Conservation (phyloP, 2,797 vertebrate species). For the Sebastes hopkinsi region DNA sequence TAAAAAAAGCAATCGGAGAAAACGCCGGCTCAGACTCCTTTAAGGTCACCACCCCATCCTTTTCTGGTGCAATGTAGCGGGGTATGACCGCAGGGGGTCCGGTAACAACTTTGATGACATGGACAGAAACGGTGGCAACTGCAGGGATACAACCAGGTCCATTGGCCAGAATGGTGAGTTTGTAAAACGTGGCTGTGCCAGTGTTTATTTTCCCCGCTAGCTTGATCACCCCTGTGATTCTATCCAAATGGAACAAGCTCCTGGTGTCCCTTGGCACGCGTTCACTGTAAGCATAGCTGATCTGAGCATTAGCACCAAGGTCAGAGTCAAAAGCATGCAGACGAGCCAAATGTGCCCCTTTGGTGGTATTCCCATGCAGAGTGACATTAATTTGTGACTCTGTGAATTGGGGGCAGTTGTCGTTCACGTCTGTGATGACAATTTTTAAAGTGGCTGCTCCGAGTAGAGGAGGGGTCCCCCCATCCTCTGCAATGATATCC, state of each 20-base stretch:
- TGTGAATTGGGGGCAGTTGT: slow-evolving; percentile 94
- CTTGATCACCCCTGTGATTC: slow-evolving; percentile 87
- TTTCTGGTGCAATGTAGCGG: slow-evolving; percentile 93
- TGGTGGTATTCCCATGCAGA: slow-evolving; percentile 90
- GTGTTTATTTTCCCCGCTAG: slow-evolving; percentile 87
- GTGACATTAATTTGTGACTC: slow-evolving; percentile 90
- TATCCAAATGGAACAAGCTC: slow-evolving; percentile 90
- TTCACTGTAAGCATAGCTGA: slow-evolving; percentile 95
- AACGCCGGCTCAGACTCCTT: slow-evolving; percentile 92
- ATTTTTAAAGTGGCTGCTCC: slow-evolving; percentile 94
- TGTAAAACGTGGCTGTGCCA: slow-evolving; percentile 84
- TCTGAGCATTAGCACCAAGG: slow-evolving; percentile 91
- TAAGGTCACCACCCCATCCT: slow-evolving; percentile 89
- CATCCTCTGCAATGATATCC: slow-evolving; percentile 94
- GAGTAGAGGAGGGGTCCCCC: slow-evolving; percentile 89
- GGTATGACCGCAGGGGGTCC: slow-evolving; percentile 90
- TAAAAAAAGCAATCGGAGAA: slow-evolving; percentile 96
- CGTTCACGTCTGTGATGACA: slow-evolving; percentile 93
- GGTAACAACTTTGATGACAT: slow-evolving; percentile 87
- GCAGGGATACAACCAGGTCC: slow-evolving; percentile 96
- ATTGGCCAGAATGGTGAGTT: slow-evolving; percentile 90
- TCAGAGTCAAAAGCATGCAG: slow-evolving; percentile 91
- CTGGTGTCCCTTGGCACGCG: slow-evolving; percentile 88
- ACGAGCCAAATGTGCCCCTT: slow-evolving; percentile 85
- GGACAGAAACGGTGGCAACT: slow-evolving; percentile 86